A percentile compares a stretch with the other conserved stretches of the same genome.
phyloP scores from a whole-genome alignment of 2,888 invertebrate species.

The Drosophila buzzatii region DNA sequence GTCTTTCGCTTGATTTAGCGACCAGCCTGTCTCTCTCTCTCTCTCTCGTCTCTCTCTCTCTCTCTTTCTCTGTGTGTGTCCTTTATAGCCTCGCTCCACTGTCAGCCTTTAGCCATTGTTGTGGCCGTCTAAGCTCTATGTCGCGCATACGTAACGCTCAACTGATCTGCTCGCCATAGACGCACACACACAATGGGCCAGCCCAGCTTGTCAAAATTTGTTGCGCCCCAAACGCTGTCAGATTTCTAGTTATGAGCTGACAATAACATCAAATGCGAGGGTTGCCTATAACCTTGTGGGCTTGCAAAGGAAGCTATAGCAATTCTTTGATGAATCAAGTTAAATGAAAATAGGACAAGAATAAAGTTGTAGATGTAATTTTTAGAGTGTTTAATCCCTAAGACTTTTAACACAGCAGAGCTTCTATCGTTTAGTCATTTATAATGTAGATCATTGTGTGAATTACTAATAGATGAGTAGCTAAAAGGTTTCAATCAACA shows the following conservation, averaged over 20 bases:
- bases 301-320: too few species aligned
- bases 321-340: neutral
- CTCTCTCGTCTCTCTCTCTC: constrained; percentile 3
- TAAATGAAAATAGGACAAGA: neutral
- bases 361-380: neutral
- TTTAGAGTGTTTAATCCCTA: neutral
- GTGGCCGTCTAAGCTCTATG: constrained; percentile 65
- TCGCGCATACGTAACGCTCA: constrained; percentile 67
- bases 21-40: constrained; percentile 23
- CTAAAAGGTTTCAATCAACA: too few species aligned
- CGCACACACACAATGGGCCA: constrained; percentile 37
- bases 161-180: constrained; percentile 31
- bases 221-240: constrained; percentile 34
- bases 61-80: neutral
- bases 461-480: too few species aligned
- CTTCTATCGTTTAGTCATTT: too few species aligned
- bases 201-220: constrained; percentile 40
- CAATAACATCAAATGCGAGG: constrained; percentile 24
- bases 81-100: neutral
- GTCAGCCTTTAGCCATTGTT: constrained; percentile 41
- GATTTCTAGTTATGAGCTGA: constrained; percentile 50
- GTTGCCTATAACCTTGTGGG: neutral
- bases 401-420: too few species aligned
- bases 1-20: constrained; percentile 85
- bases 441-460: too few species aligned